Conservation (phyloP, 2,797 vertebrate genomes). For the Hephaestus fuliginosus region DNA sequence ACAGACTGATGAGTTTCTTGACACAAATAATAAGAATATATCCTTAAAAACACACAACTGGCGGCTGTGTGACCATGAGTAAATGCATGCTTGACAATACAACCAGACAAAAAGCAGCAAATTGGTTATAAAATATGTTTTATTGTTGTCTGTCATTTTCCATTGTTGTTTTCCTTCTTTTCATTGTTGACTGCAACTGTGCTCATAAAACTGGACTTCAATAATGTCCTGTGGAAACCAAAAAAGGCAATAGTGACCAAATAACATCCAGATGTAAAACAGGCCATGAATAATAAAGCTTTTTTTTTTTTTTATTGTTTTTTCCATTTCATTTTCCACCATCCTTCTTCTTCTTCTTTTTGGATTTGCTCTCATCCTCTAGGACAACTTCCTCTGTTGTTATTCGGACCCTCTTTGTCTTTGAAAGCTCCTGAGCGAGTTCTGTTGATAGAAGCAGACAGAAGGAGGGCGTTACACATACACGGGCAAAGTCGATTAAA, state of each 20-base stretch:
- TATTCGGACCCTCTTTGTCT: conserved; percentile 77
- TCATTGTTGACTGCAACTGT: neutral
- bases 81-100: neutral
- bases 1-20: too few relatives aligned
- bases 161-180: conserved; percentile 45
- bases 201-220: neutral
- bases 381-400: conserved; percentile 77
- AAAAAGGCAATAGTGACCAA: neutral
- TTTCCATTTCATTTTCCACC: conserved; percentile 58
- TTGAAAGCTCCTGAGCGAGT: conserved; percentile 57
- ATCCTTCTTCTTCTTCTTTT: conserved; percentile 78
- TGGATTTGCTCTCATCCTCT: conserved; percentile 79
- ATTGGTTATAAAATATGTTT: conserved; percentile 46
- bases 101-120: neutral
- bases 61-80: neutral
- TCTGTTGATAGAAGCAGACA: conserved; percentile 52
- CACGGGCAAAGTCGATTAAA: neutral
- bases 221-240: neutral
- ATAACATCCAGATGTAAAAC: conserved; percentile 15
- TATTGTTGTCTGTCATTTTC: conserved; percentile 47
- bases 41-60: neutral
- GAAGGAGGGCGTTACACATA: neutral
- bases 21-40: neutral
- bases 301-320: conserved; percentile 66
- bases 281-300: conserved; percentile 14